Conservation (phyloP, 2,113 vertebrate species). For the Rafetus swinhoei region DNA sequence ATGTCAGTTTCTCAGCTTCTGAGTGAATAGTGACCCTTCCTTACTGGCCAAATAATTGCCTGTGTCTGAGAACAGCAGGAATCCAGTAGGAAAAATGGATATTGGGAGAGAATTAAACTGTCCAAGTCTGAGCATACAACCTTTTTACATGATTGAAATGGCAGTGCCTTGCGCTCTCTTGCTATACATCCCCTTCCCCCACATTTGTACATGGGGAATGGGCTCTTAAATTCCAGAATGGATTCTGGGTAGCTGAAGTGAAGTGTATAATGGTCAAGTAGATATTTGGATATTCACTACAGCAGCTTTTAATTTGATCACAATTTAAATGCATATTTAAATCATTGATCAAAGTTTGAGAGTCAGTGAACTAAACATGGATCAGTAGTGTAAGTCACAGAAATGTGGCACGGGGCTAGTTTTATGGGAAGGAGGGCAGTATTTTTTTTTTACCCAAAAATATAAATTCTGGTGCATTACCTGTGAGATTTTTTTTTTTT, state of each 20-base stretch:
- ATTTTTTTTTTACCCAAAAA: not conserved
- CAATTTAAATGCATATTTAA: not conserved
- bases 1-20: not conserved
- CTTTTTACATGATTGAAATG: not conserved
- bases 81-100: not conserved
- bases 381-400: not conserved
- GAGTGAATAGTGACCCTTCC: not conserved
- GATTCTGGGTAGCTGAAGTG: not conserved
- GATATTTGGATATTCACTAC: not conserved
- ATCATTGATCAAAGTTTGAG: not conserved
- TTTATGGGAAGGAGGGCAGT: not conserved
- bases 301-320: not conserved
- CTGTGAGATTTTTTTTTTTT: not conserved
- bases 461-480: not conserved
- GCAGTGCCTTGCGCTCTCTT: not conserved
- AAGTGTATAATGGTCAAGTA: not conserved
- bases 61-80: not conserved
- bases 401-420: not conserved
- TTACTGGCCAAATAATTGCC: not conserved
- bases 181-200: not conserved
- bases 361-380: not conserved
- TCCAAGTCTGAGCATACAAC: not conserved
- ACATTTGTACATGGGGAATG: not conserved
- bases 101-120: not conserved
- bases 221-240: not conserved